These are phyloP conservation scores for Uromys caudimaculatus DNA, from an alignment of 2,797 vertebrate genomes.

Conservation along the genomic window DNA sequence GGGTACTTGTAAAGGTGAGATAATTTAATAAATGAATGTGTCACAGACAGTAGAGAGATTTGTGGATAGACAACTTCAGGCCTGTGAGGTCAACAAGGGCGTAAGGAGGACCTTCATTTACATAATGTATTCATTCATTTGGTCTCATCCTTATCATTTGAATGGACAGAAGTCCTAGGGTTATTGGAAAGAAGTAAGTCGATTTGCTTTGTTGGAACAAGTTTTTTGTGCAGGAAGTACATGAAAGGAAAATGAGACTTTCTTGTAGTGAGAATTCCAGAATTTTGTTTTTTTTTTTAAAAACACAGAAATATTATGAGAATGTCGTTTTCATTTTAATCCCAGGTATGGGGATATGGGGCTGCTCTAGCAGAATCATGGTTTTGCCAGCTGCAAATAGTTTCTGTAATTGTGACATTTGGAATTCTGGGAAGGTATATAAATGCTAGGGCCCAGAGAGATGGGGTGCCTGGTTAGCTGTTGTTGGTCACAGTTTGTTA, in stretches of 20 bases:
- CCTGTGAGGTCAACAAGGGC: background rate
- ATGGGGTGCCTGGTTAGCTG: background rate
- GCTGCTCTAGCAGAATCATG: background rate
- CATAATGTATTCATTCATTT: background rate
- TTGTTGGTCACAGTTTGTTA: background rate
- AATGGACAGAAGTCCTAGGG: background rate
- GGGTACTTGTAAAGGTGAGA: background rate
- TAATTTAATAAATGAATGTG: background rate
- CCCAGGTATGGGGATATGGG: background rate
- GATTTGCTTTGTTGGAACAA: conserved; percentile 34
- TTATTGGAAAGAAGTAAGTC: conserved; percentile 5
- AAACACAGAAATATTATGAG: background rate
- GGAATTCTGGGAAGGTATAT: background rate
- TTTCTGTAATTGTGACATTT: background rate
- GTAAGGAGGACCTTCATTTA: background rate
- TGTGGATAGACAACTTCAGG: background rate
- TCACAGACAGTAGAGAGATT: background rate
- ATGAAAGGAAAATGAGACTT: conserved; percentile 42
- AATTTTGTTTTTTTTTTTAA: background rate
- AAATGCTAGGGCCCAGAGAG: background rate
- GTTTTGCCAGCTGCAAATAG: background rate
- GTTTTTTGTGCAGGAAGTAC: conserved; percentile 33
- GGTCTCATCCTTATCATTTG: conserved; percentile 28
- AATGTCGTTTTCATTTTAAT: background rate
- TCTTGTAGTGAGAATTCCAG: background rate